Conservation (phyloP, 2,113 vertebrate genomes). For the Saguinus midas region DNA sequence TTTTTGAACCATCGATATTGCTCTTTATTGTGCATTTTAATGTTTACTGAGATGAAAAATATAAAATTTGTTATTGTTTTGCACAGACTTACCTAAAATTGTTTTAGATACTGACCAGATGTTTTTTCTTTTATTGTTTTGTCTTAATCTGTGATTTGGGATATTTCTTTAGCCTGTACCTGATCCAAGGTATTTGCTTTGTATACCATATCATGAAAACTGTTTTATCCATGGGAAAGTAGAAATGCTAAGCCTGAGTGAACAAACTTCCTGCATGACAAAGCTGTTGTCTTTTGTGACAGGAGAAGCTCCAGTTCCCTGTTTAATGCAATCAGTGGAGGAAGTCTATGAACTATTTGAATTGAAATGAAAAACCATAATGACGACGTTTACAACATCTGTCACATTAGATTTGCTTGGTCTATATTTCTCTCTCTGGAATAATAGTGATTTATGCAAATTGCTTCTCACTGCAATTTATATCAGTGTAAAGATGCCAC, state of each 20-base stretch:
- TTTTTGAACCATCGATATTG: background rate
- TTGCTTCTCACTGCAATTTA: conserved; percentile 77
- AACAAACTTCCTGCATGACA: conserved; percentile 49
- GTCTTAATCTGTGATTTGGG: conserved; percentile 1
- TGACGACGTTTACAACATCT: conserved; percentile 76
- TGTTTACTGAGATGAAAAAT: background rate
- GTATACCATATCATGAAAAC: background rate
- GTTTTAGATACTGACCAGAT: background rate
- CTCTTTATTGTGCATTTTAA: background rate
- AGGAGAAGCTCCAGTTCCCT: conserved; percentile 25
- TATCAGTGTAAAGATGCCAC: conserved; percentile 68
- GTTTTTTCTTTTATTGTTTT: background rate
- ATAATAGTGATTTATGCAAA: conserved; percentile 78
- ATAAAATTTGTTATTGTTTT: background rate
- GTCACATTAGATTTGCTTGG: conserved; percentile 75
- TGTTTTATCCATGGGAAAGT: background rate
- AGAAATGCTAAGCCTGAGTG: background rate
- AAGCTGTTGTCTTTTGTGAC: conserved; percentile 36
- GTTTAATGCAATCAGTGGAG: conserved; percentile 60
- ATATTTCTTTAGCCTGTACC: background rate
- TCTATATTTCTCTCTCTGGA: conserved; percentile 72
- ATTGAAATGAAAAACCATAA: conserved; percentile 79
- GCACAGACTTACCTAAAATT: conserved; percentile 10
- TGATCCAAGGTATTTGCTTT: conserved; percentile 58
- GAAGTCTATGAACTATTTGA: conserved; percentile 71